Evolutionary conservation across 2,113 vertebrate species (phyloP), one percentile per base, ranked within the genome.

Genomic region (Poeciliopsis prolifica): DNA sequence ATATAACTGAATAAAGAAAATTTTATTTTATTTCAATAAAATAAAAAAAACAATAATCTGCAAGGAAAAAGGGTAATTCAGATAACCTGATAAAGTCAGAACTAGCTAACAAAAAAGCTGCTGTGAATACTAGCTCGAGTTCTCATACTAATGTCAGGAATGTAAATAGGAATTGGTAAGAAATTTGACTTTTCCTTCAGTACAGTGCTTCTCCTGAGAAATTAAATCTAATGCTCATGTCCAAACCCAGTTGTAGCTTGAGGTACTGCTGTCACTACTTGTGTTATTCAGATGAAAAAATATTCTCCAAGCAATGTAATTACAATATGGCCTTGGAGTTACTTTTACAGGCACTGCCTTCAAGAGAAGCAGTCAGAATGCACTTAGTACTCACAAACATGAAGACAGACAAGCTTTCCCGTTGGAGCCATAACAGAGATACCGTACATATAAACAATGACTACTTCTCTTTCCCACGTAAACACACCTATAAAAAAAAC

Each of bases 201-300:
- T 69, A 48, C 42, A 67, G 19, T 35, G 29, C 22, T n/a, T 48
- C 82, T 58, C 3, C 9, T 24, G 68, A 74, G 77, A 24, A 2
- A 65, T 75, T 5, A 71, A 86, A 78, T 74, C 33, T 62, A 64
- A 64, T 42, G 74, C 44, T 70, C 75, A 74, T 71, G 65, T 73
- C 61, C 76, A 35, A 65, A 68, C 61, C 75, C 29, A 80, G 60
- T 17, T 70, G 42, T 68, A 64, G 87, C 85, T 88, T 11, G 42
- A 80, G 81, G 87, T 78, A 70, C 74, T 80, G 81, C 75, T 88
- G 89, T 89, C 86, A 86, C 81, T 81, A 84, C 82, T 84, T 78
- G 89, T 79, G 87, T 84, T 86, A 86, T 85, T 79, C 78, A 74
- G 72, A 80, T 71, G 61, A 83, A 84, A 90, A 90, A 77, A 79